Base-by-base conservation (phyloP, 2,888 invertebrate genomes). In the Drosophila picticornis region DNA sequence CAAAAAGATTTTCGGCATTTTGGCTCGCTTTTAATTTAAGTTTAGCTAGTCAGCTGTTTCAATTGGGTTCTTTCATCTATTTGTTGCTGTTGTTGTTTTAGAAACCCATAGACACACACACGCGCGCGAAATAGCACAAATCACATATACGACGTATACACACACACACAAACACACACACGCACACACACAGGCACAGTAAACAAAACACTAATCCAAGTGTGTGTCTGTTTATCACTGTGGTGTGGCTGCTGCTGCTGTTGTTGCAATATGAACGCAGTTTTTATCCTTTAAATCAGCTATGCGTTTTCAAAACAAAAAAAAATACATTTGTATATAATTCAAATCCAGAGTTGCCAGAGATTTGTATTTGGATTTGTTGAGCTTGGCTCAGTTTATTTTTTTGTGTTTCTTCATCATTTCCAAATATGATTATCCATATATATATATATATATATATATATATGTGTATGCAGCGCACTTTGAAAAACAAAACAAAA, bases 1-100 rank as follows among this genome's bases (percentile, higher is more conserved):
- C 91, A 97, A 94, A 94, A 97, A 98, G 94, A 98, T 98, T 95
- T 98, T 98, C 95, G 98, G 98, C 98, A 98, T 98, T 91, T 89
- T 92, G 66, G 52, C 56, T 67, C 56, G 16, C 2, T 40, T 40
- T n/a, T 40, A 10, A 19, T 29, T 56, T 40, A 3, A 29, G 38
- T 56, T n/a, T 43, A 31, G 56, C 34, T 68, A 40, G 36, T 63
- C 57, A 32, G 27, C 63, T 67, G 52, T 56, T 40, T 64, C 2
- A 52, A 64, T 52, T 51, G 52, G 32, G 55, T 65, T n/a, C 58
- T 64, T 22, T 65, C 62, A 46, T 64, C 58, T 74, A 34, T 57
- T 75, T 61, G 52, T 57, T 46, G 36, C 53, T 38, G 34, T 61
- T 38, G 34, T 61, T 59, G 22, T 40, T 59, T 48, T 16, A 27